Conservation (phyloP, 2,888 invertebrate species). For the Melanchra persicariae region DNA sequence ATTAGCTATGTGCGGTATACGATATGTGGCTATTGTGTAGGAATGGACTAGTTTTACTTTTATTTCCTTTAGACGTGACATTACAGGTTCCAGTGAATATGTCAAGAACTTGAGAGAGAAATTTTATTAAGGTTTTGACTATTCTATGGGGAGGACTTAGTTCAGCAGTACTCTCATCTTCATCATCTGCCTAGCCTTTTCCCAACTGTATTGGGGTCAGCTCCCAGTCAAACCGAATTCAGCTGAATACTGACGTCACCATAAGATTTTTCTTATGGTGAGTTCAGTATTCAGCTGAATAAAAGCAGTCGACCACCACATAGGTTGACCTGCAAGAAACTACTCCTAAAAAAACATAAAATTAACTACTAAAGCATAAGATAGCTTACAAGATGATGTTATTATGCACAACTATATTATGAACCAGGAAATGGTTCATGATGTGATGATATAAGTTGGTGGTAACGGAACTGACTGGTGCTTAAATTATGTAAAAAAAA, state of each 20-base stretch:
- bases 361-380: too few species aligned
- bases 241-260: too few species aligned
- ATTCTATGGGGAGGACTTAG: too few species aligned
- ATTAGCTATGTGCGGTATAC: constrained; percentile 5
- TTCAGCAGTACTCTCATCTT: too few species aligned
- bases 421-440: neutral
- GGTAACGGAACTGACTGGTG: neutral
- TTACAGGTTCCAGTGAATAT: neutral
- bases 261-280: too few species aligned
- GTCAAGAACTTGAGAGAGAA: neutral
- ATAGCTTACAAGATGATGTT: neutral
- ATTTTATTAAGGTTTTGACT: neutral
- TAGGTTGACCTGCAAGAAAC: too few species aligned
- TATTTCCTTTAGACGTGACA: neutral
- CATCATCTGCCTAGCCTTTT: too few species aligned
- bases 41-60: neutral
- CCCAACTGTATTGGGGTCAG: too few species aligned
- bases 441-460: neutral
- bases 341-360: too few species aligned
- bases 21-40: constrained; percentile 9
- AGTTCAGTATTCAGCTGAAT: too few species aligned
- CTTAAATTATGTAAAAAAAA: constrained; percentile 1
- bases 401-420: too few species aligned
- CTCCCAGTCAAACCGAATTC: too few species aligned
- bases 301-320: neutral